phyloP scores from a whole-genome alignment of 2,797 vertebrate species.

The Gymnoscopelus microlampas region DNA sequence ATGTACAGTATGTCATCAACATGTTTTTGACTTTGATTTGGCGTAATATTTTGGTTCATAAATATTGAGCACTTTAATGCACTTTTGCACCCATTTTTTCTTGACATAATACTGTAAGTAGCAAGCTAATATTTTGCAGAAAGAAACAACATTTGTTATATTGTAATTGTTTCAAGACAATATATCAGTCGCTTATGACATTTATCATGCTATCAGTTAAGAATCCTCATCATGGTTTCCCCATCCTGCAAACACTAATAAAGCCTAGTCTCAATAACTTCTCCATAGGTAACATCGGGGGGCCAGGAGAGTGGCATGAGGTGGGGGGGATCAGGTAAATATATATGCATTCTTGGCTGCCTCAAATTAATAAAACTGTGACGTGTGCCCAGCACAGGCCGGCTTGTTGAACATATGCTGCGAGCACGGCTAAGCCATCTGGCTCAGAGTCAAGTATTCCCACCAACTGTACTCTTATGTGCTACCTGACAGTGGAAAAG shows the following conservation, averaged over 20 bases:
- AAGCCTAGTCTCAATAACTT: conserved; percentile 56
- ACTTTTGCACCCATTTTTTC: too few species aligned
- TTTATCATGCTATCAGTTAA: conserved; percentile 10
- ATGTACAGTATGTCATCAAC: conserved; percentile 34
- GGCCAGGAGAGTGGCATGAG: conserved; percentile 38
- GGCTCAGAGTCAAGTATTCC: conserved; percentile 99
- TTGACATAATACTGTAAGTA: conserved; percentile 3
- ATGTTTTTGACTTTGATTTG: conserved; percentile 49
- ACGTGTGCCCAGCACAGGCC: conserved; percentile 88
- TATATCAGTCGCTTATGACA: conserved; percentile 11
- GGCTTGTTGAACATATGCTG: conserved; percentile 99
- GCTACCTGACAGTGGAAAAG: conserved; percentile 99
- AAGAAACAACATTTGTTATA: conserved; percentile 8
- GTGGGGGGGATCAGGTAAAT: conserved; percentile 88
- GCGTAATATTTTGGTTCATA: conserved; percentile 13
- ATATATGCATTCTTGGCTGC: conserved; percentile 94
- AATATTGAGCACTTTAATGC: neutral
- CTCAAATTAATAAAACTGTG: conserved; percentile 99
- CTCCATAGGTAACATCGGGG: conserved; percentile 48
- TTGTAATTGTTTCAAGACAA: conserved; percentile 22
- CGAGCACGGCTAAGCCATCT: conserved; percentile 98
- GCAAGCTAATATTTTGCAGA: conserved; percentile 15
- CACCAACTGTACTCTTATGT: conserved; percentile 97
- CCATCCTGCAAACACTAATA: conserved; percentile 50
- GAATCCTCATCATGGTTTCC: conserved; percentile 38